Base-by-base conservation (phyloP, 2,888 invertebrate genomes). In the Dasysyrphus albostriatus region DNA sequence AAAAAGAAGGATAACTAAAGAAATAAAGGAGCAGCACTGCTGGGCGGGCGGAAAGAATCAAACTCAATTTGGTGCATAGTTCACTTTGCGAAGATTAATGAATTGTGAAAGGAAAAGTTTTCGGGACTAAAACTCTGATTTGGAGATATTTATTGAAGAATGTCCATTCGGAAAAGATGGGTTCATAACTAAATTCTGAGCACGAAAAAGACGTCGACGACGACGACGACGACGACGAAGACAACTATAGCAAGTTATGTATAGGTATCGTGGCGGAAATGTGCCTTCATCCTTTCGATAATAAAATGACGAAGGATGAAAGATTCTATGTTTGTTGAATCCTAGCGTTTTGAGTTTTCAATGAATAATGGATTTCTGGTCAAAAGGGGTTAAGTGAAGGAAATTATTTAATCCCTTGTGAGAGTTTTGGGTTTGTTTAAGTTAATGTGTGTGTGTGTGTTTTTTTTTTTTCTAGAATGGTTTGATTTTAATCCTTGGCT, bases 41-140 rank as follows among this genome's bases (percentile, higher is more conserved):
- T 24, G 10, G 32, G n/a, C 5, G 54, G n/a, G 8, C n/a, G 34
- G 24, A 54, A 56, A 19, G 61, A 69, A 58, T 37, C 42, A 74
- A 73, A 69, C 65, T 69, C 75, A 67, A 73, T 69, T 63, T 56
- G 39, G 67, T 61, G 54, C 76, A 81, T 73, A 69, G 81, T 49
- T 81, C 58, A 72, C 73, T 84, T 84, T 84, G 51, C 24, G 24
- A 85, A 81, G 84, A 85, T 85, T 81, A 85, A 85, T 85, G 84
- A 85, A 85, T 81, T 85, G 81, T 77, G 76, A 85, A 81, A 72
- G 73, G 67, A 76, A 85, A 85, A 85, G 59, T 85, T 85, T 85
- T 81, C 56, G 59, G 59, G 51, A 81, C 51, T 73, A 72, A 81
- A 77, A 37, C 76, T 85, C 81, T 81, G 81, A 85, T 85, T 85